phyloP scores from a whole-genome alignment of 2,113 vertebrate species.

The Piaya cayana region DNA sequence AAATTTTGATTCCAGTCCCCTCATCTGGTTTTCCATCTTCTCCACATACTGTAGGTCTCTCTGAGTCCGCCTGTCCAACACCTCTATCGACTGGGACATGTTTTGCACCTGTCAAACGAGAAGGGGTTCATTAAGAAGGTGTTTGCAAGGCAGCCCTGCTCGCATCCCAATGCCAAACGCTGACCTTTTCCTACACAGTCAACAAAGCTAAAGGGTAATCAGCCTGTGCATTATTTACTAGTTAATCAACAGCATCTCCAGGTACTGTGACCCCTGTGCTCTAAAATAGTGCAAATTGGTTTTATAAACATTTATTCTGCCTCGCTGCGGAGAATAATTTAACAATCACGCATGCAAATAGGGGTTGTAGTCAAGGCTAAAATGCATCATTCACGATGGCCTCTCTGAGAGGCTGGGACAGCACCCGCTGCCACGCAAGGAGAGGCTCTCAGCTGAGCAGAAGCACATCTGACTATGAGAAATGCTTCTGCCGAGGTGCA shows the following conservation, averaged over 20 bases:
- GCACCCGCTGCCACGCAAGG: fast-evolving
- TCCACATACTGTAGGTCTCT: slow-evolving; percentile 96
- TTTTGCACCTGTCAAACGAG: slow-evolving; percentile 89
- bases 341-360: not conserved
- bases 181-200: not conserved
- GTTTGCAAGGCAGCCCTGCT: not conserved
- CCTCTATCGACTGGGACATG: slow-evolving; percentile 99
- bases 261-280: not conserved
- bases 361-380: not conserved
- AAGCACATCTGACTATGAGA: not conserved
- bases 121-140: not conserved
- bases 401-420: not conserved
- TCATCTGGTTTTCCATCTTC: slow-evolving; percentile 98
- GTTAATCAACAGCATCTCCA: not conserved
- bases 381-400: fast-evolving
- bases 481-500: not conserved
- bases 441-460: not conserved
- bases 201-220: not conserved
- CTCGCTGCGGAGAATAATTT: not conserved
- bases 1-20: slow-evolving; percentile 96
- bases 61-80: slow-evolving; percentile 95
- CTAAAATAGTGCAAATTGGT: not conserved
- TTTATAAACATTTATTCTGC: not conserved
- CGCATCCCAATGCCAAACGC: fast-evolving
- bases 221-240: slow-evolving; percentile 15